phyloP scores from a whole-genome alignment of 2,797 vertebrate genomes.

The Lithobates pipiens region DNA sequence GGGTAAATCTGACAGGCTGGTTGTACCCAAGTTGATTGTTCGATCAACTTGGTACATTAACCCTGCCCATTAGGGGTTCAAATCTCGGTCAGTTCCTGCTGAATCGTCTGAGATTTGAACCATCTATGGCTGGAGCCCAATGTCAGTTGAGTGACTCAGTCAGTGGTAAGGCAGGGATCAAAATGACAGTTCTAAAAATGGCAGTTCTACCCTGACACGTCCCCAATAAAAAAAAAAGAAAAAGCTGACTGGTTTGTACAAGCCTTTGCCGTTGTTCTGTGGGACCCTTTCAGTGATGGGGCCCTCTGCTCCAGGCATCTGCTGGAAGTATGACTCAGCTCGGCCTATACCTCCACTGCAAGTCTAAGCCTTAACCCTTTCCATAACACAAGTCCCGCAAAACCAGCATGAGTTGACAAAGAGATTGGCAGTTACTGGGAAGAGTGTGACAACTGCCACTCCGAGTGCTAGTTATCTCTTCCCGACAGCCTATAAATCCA shows the following conservation, averaged over 20 bases:
- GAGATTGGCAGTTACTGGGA: background rate
- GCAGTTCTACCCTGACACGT: background rate
- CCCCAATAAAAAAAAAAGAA: background rate
- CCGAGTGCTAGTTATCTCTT: background rate
- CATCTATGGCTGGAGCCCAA: too few relatives aligned
- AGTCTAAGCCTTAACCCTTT: slow-evolving; percentile 5
- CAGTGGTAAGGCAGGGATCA: too few relatives aligned
- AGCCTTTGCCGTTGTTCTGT: too few relatives aligned
- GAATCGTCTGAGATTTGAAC: too few relatives aligned
- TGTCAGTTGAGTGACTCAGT: too few relatives aligned
- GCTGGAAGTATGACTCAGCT: background rate
- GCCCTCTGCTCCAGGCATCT: background rate
- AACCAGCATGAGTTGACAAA: slow-evolving; percentile 3
- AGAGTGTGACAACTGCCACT: background rate
- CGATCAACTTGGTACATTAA: too few relatives aligned
- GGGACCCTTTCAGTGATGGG: background rate
- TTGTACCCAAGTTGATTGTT: too few relatives aligned
- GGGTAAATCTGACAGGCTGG: too few relatives aligned
- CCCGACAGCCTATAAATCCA: slow-evolving; percentile 24
- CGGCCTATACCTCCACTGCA: background rate
- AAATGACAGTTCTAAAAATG: too few relatives aligned
- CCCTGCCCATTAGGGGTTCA: too few relatives aligned
- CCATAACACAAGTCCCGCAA: background rate
- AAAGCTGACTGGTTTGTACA: background rate
- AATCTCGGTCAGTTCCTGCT: too few relatives aligned